Base-by-base conservation (phyloP, 2,888 invertebrate genomes). In the Pollenia griseotomentosa region DNA sequence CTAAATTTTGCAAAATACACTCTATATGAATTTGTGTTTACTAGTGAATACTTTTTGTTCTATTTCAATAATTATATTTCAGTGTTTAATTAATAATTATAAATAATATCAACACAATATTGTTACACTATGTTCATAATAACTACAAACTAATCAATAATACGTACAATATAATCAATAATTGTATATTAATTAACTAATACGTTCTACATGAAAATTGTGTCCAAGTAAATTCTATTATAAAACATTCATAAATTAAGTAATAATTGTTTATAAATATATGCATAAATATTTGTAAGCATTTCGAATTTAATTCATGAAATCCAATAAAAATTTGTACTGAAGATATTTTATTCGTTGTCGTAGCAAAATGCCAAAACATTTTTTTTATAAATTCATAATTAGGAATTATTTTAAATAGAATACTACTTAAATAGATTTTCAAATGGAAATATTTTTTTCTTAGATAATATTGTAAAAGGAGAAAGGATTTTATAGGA, bases 231-330 rank as follows among this genome's bases (percentile, higher is more conserved):
- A 65, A 42, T 79, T 78, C 12, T n/a, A 44, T 33, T 42, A 53
- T 16, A 79, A 61, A 19, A 9, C 51, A 70, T 48, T 70, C 46
- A 68, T 78, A 57, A 78, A 51, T 51, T 48, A 59, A 40, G 33
- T 61, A 51, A 61, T 44, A n/a, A 42, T 42, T 23, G 6, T 33
- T 33, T 33, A 4, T 33, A 33, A 33, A 33, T 33, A 33, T 33
- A 33, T 33, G 33, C 6, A 6, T 33, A 6, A 6, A 33, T 6
- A 0, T 6, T 33, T 33, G 33, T 33, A 0, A 6, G 5, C 33
- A 6, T 6, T 33, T 33, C 33, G 33, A 33, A 33, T 33, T 33
- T 33, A 33, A 33, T 33, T 33, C 6, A 33, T 33, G 33, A 33
- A 33, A 33, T 33, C 33, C 33, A 33, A 33, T 33, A 33, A 5